Evolutionary conservation across 2,797 vertebrate species (phyloP), one percentile per base, ranked within the genome.

Genomic region (Taenioides sp.): DNA sequence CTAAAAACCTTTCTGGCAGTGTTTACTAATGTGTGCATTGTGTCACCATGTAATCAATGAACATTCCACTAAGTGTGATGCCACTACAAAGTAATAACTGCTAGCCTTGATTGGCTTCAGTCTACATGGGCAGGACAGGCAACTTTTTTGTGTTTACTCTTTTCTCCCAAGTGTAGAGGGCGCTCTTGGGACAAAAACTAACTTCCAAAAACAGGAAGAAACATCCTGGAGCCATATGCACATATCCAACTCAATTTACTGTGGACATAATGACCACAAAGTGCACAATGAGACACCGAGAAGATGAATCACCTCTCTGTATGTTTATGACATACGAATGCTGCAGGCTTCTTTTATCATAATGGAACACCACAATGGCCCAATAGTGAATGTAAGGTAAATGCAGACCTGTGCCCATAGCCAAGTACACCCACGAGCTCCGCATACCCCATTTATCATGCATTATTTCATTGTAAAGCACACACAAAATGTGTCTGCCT

Each of bases 271-370:
- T 66, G 22, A 77, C 68, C 61, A 73, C 62, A 37, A 65, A 28
- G 54, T 61, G 76, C 71, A 65, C 14, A 57, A 64, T 74, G 74
- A 80, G 28, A 67, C 65, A 77, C 71, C 73, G 73, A 52, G 12
- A 76, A 75, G 76, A 82, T 58, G 79, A 78, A 88, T 72, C 65
- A 62, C 61, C 17, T 72, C 50, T 72, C 54, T 68, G n/a, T 66
- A 4, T 62, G 43, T 80, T 82, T 72, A 70, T 81, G n/a, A 58
- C 65, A 72, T 64, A 75, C 25, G 59, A 47, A 11, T 31, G 40
- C 50, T 75, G n/a, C n/a, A 22, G 58, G 74, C 79, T 68, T 37
- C 14, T 61, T 68, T 49, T 62, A 61, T 28, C 66, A 71, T 69
- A 14, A 78, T 80, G 71, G 73, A 70, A 43, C 34, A 81, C 62